Percentiles rank a stretch among this genome's conserved stretches.
Conservation (phyloP, 2,797 vertebrate genomes). For the Dendrocincla fuliginosa region DNA sequence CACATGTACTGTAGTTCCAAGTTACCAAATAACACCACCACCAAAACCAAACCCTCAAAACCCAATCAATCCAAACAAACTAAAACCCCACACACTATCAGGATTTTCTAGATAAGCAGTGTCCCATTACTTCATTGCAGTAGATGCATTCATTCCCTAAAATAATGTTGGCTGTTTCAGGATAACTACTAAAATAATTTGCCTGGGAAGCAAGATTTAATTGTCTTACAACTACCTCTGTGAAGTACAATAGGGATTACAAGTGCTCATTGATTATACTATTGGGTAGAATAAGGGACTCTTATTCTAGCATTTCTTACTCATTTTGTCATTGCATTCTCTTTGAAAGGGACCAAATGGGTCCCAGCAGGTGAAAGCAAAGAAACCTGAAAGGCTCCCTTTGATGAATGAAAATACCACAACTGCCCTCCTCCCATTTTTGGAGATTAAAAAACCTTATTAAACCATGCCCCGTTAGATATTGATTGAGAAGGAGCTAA, state of each 20-base stretch:
- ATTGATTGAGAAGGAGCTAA: constrained; percentile 90
- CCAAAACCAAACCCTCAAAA: background rate
- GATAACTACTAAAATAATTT: constrained; percentile 85
- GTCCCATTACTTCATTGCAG: constrained; percentile 85
- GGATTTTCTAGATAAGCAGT: constrained; percentile 21
- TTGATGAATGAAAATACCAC: constrained; percentile 89
- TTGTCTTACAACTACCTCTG: constrained; percentile 84
- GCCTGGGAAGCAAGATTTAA: constrained; percentile 85
- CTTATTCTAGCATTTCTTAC: constrained; percentile 88
- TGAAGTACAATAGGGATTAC: constrained; percentile 86
- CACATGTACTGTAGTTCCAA: background rate
- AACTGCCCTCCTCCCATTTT: constrained; percentile 80
- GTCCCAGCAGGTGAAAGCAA: constrained; percentile 98
- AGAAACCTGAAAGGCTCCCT: constrained; percentile 91
- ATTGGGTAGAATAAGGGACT: constrained; percentile 84
- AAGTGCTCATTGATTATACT: constrained; percentile 89
- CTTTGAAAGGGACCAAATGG: constrained; percentile 96
- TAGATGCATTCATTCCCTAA: constrained; percentile 75
- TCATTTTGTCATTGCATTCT: constrained; percentile 88
- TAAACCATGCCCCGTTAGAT: constrained; percentile 91
- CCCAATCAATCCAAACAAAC: background rate
- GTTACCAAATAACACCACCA: background rate
- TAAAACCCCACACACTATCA: background rate
- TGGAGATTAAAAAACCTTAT: constrained; percentile 92
- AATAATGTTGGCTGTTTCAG: constrained; percentile 80